Evolutionary conservation across 2,113 vertebrate species (phyloP).

Genomic region (Neoarius graeffei): DNA sequence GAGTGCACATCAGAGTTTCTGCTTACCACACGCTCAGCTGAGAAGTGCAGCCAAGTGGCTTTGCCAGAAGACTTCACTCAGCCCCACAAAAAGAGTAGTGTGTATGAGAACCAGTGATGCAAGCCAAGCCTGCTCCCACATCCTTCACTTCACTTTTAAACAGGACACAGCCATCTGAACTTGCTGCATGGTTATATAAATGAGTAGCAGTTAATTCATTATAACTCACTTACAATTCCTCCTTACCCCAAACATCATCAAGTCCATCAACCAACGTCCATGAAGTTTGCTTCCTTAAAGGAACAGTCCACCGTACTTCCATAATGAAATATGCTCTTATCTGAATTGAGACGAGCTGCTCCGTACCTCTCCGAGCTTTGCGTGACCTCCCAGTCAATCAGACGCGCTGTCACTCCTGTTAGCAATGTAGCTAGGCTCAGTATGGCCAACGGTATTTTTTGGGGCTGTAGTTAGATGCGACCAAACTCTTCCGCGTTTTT

Average conservation of each 20-base stretch:
- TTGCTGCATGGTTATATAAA: not conserved
- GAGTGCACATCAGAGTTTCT: slow-evolving; percentile 28
- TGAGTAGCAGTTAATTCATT: not conserved
- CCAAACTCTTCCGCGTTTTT: too few species aligned
- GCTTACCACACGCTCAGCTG: slow-evolving; percentile 27
- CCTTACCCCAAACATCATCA: not conserved
- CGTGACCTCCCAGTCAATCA: too few species aligned
- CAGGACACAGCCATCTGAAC: not conserved
- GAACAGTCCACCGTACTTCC: too few species aligned
- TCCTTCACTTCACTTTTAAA: not conserved
- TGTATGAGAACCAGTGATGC: not conserved
- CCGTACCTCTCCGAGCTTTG: too few species aligned
- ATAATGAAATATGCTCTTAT: too few species aligned
- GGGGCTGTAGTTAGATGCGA: too few species aligned
- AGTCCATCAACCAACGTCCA: not conserved
- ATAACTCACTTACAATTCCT: not conserved
- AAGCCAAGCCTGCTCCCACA: not conserved
- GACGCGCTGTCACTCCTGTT: too few species aligned
- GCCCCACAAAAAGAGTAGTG: not conserved
- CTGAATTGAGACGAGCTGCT: too few species aligned
- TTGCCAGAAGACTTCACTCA: slow-evolving; percentile 27
- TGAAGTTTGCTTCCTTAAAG: not conserved
- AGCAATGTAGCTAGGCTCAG: too few species aligned
- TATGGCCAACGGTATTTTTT: too few species aligned
- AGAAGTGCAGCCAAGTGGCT: slow-evolving; percentile 15